Conservation (phyloP, 2,113 vertebrate genomes). For the Bubo bubo region DNA sequence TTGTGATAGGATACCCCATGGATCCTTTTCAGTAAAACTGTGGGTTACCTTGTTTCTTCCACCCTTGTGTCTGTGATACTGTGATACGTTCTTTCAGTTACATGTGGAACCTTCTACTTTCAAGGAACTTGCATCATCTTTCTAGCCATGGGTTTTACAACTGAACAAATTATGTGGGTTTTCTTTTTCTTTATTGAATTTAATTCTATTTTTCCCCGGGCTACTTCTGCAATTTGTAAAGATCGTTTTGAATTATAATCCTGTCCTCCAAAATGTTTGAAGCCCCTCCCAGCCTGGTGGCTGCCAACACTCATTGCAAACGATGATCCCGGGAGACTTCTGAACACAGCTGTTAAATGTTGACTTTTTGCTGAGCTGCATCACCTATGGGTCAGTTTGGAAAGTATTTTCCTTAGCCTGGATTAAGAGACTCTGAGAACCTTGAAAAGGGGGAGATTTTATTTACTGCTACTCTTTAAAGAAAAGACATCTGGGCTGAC, state of each 20-base stretch:
- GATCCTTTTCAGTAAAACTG: not conserved
- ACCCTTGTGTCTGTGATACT: not conserved
- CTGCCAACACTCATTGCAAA: not conserved
- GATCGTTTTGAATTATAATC: not conserved
- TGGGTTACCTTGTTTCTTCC: not conserved
- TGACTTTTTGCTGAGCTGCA: not conserved
- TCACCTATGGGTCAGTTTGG: not conserved
- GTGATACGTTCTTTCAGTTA: not conserved
- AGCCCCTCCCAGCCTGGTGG: not conserved
- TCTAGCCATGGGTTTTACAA: not conserved
- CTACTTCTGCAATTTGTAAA: slow-evolving; percentile 1
- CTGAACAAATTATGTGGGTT: not conserved
- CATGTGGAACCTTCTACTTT: not conserved
- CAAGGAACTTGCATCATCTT: not conserved
- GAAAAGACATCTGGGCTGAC: not conserved
- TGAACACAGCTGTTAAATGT: not conserved
- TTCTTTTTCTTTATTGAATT: not conserved
- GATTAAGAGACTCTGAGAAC: not conserved
- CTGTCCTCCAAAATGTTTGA: not conserved
- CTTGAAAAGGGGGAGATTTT: not conserved
- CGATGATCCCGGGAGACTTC: not conserved
- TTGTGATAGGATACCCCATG: not conserved
- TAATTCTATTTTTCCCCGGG: not conserved
- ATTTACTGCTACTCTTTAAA: not conserved
- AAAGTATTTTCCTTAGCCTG: not conserved